A percentile compares a stretch with the other conserved stretches of the same genome.
Evolutionary conservation across 2,888 invertebrate species (phyloP).

Genomic region (Tubulanus polymorphus): DNA sequence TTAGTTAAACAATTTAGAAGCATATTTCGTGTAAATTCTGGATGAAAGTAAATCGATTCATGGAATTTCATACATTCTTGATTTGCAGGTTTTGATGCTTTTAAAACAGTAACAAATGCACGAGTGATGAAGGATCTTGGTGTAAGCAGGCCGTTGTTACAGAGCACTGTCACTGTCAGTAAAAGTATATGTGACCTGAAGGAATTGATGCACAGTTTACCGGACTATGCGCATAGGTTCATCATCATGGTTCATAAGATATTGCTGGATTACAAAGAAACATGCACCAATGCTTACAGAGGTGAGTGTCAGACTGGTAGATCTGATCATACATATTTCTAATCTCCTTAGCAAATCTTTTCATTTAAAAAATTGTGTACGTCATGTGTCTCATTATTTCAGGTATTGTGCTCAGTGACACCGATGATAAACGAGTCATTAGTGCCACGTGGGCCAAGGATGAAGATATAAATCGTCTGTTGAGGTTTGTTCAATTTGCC

Average conservation of each 20-base stretch:
- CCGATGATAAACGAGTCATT: slow-evolving; percentile 73
- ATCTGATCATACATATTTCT: too few species aligned
- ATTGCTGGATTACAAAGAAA: slow-evolving; percentile 70
- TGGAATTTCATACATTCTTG: too few species aligned
- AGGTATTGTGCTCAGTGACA: slow-evolving; percentile 72
- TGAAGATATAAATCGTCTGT: slow-evolving; percentile 87
- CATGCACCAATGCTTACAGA: slow-evolving; percentile 69
- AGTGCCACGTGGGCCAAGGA: slow-evolving; percentile 89
- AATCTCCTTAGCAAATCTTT: too few species aligned
- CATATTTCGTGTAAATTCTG: too few species aligned
- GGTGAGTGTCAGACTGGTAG: slow-evolving; percentile 24
- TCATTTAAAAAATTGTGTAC: not conserved
- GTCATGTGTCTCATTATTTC: slow-evolving; percentile 1
- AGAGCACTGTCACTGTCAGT: slow-evolving; percentile 72
- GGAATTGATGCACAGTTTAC: slow-evolving; percentile 67
- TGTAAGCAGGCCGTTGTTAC: slow-evolving; percentile 64
- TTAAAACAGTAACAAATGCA: slow-evolving; percentile 71
- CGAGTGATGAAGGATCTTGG: slow-evolving; percentile 65
- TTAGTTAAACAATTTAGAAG: too few species aligned
- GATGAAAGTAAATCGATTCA: too few species aligned
- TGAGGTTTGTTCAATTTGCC: slow-evolving; percentile 70
- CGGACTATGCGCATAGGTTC: slow-evolving; percentile 71
- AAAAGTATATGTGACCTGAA: slow-evolving; percentile 66
- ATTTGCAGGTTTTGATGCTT: slow-evolving; percentile 63
- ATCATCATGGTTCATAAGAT: slow-evolving; percentile 69